These are phyloP conservation scores for Dendroctonus ponderosae DNA, from an alignment of 1,140 invertebrate genomes.

Conservation along the genomic window DNA sequence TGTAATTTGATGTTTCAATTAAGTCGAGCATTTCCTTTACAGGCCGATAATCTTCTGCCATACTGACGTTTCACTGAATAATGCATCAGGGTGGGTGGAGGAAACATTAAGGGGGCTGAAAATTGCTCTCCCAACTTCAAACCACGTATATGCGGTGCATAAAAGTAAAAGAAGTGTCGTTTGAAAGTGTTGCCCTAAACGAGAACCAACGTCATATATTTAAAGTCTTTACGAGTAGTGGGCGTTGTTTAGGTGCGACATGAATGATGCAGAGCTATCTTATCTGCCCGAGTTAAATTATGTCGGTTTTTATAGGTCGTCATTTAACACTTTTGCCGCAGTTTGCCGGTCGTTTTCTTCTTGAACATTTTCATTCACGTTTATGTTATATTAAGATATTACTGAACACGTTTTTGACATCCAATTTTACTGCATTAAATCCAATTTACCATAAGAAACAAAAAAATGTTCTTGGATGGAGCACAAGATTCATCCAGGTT, in stretches of 20 bases:
- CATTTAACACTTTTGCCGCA: slow-evolving; percentile 27
- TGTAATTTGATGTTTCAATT: too few species aligned
- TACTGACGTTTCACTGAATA: too few species aligned
- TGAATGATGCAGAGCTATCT: slow-evolving; percentile 25
- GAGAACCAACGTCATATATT: slow-evolving; percentile 10
- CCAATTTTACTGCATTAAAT: too few species aligned
- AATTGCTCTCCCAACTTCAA: too few species aligned
- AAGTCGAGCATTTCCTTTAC: too few species aligned
- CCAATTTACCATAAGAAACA: too few species aligned
- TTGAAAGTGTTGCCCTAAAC: slow-evolving; percentile 12
- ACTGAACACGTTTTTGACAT: background rate
- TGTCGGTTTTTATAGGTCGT: slow-evolving; percentile 21
- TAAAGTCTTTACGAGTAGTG: slow-evolving; percentile 18
- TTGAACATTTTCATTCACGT: background rate
- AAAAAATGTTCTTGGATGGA: too few species aligned
- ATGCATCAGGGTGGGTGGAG: too few species aligned
- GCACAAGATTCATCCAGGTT: too few species aligned
- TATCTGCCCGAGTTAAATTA: slow-evolving; percentile 22
- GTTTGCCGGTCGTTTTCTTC: slow-evolving; percentile 8
- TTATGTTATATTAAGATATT: background rate
- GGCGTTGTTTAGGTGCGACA: slow-evolving; percentile 14
- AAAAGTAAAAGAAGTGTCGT: background rate
- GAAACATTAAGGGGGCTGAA: too few species aligned
- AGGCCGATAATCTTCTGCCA: too few species aligned
- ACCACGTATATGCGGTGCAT: too few species aligned